phyloP scores from a whole-genome alignment of 2,113 vertebrate genomes.

The Physeter macrocephalus region DNA sequence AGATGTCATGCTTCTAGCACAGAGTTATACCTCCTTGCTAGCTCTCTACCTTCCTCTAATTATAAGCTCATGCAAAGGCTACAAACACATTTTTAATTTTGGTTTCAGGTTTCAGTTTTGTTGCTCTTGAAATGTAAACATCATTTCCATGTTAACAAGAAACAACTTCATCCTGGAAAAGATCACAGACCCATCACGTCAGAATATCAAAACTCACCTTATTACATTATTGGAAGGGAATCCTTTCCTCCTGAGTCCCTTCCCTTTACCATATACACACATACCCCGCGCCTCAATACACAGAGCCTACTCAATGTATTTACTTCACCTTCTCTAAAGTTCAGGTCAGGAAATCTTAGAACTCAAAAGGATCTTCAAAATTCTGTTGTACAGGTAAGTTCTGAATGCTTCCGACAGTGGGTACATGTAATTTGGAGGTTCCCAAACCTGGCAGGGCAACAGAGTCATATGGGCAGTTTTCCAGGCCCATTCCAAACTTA shows the following conservation, averaged over 20 bases:
- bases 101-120: slow-evolving; percentile 17
- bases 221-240: neutral
- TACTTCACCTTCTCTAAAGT: neutral
- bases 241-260: neutral
- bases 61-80: neutral
- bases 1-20: neutral
- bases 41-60: neutral
- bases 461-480: neutral
- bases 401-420: neutral
- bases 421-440: neutral
- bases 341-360: neutral
- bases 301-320: neutral
- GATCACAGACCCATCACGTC: neutral
- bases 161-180: neutral
- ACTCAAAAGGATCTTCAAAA: neutral
- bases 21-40: neutral
- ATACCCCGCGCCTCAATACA: neutral
- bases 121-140: neutral
- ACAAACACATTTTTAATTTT: neutral
- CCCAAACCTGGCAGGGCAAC: neutral
- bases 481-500: neutral
- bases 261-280: neutral
- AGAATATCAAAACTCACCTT: neutral
- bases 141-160: neutral
- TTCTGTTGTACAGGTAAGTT: neutral